A percentile compares a stretch with the other conserved stretches of the same genome.
Evolutionary conservation across 2,797 vertebrate species (phyloP).

Genomic region (Carapus acus): DNA sequence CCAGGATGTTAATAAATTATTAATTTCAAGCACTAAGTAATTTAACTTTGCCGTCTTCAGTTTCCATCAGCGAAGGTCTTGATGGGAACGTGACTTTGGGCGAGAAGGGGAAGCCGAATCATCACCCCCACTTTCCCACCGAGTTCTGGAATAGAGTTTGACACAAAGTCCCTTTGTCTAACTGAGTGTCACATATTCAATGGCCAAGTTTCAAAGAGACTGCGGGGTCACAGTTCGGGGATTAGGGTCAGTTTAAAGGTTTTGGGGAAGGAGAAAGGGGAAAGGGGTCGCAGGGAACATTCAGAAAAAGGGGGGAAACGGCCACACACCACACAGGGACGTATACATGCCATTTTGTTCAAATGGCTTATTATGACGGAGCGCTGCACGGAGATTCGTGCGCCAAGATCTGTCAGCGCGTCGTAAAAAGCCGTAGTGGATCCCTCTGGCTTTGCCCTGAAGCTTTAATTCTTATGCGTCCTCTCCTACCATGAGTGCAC

Average conservation of each 20-base stretch:
- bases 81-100: not conserved
- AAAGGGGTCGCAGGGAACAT: conserved; percentile 56
- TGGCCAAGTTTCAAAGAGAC: conserved; percentile 55
- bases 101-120: conserved; percentile 36
- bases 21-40: no score
- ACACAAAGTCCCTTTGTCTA: conserved; percentile 67
- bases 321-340: conserved; percentile 29
- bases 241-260: conserved; percentile 65
- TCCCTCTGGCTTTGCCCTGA: no score
- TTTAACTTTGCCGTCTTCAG: not conserved
- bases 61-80: not conserved
- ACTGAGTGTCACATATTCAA: conserved; percentile 51
- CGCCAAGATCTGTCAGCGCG: conserved; percentile 11
- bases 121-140: conserved; percentile 59
- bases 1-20: not conserved
- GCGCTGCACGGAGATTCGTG: conserved; percentile 9
- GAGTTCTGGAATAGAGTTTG: conserved; percentile 33
- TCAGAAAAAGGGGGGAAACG: conserved; percentile 28
- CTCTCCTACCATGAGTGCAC: not conserved
- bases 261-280: conserved; percentile 41
- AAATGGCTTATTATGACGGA: conserved; percentile 30
- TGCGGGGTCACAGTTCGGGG: conserved; percentile 53
- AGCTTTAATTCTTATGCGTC: not conserved
- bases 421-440: no score
- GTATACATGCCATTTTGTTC: conserved; percentile 40